Conservation (phyloP, 2,797 vertebrate species). For the Pangasius macronema region DNA sequence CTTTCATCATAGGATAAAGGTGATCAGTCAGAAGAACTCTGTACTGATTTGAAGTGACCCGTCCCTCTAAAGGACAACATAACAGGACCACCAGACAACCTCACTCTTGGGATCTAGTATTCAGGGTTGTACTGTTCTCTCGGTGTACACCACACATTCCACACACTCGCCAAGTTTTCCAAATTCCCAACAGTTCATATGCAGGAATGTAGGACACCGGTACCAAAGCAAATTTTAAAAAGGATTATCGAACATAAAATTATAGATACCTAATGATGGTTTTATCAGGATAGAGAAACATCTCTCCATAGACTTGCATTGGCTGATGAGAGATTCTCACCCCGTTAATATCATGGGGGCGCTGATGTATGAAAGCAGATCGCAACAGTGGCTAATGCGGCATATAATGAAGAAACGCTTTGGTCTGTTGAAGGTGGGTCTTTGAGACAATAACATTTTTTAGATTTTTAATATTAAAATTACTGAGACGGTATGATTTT, state of each 20-base stretch:
- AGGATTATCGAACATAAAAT: not conserved
- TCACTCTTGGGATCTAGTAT: not conserved
- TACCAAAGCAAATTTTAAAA: not conserved
- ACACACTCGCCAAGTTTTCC: not conserved
- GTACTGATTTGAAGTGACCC: not conserved
- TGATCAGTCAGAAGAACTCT: not conserved
- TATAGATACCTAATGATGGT: not conserved
- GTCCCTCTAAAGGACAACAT: not conserved
- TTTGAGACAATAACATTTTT: conserved; percentile 10
- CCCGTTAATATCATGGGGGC: not conserved
- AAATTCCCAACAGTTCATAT: not conserved
- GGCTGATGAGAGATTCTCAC: not conserved
- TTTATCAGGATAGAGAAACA: not conserved
- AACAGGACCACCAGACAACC: not conserved
- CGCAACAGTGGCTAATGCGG: conserved; percentile 14
- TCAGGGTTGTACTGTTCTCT: not conserved
- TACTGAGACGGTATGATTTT: not conserved
- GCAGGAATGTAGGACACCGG: not conserved
- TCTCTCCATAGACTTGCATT: not conserved
- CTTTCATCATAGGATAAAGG: not conserved
- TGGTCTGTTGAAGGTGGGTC: conserved; percentile 27
- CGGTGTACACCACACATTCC: not conserved
- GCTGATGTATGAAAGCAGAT: conserved; percentile 19
- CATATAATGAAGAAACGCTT: conserved; percentile 24
- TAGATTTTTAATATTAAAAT: not conserved